Percentiles rank a stretch among this genome's conserved stretches.
Conservation (phyloP, 1,140 invertebrate species). For the Forficula auricularia region DNA sequence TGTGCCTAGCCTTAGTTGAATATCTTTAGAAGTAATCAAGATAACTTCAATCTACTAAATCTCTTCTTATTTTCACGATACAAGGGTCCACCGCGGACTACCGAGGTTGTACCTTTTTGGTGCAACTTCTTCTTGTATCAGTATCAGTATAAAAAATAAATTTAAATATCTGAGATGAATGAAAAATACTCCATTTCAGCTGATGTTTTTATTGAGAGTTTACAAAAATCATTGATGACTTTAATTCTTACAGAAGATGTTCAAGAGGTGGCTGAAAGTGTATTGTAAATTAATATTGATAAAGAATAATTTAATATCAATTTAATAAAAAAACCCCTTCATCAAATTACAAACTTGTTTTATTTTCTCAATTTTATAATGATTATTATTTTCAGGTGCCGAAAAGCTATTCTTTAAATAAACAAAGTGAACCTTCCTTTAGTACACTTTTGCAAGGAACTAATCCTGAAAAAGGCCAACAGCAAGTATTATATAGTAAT, state of each 20-base stretch:
- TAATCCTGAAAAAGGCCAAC: conserved; percentile 23
- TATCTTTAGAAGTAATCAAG: too few species aligned
- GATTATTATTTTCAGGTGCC: conserved; percentile 25
- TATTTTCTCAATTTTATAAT: not conserved
- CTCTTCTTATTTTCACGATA: too few species aligned
- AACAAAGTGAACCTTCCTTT: conserved; percentile 30
- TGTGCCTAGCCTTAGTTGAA: too few species aligned
- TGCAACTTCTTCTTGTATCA: too few species aligned
- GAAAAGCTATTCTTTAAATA: conserved; percentile 32
- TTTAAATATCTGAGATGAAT: too few species aligned
- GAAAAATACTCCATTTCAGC: too few species aligned
- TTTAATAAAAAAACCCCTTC: not conserved
- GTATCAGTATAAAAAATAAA: too few species aligned
- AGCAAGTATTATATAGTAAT: conserved; percentile 28
- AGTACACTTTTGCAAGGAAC: conserved; percentile 29
- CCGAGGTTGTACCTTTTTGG: too few species aligned
- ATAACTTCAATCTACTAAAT: too few species aligned
- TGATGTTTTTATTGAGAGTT: not conserved
- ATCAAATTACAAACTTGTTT: conserved; percentile 3
- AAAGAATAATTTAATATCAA: conserved; percentile 1
- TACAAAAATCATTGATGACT: not conserved
- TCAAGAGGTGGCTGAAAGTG: not conserved
- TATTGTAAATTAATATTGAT: not conserved
- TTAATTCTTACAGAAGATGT: not conserved
- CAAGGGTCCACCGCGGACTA: too few species aligned